Evolutionary conservation across 2,888 invertebrate genomes (phyloP), one percentile per base, ranked within the genome.

Genomic region (Arctia plantaginis): DNA sequence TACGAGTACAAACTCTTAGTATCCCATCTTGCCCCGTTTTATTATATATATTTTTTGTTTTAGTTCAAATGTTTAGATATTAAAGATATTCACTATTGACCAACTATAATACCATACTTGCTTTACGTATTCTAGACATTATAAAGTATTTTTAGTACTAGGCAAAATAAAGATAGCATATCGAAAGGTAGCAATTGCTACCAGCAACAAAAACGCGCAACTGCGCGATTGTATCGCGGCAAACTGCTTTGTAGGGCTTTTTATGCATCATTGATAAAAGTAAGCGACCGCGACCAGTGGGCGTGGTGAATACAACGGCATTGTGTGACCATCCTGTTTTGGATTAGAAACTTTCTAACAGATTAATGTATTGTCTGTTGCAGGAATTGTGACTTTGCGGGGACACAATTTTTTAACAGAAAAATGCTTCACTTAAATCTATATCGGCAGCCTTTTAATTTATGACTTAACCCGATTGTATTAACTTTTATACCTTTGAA

Each of bases 211-310:
- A 75, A 72, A 30, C 75, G 66, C 71, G 67, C 74, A 35, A 55
- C 64, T 27, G 41, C 27, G 41, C 69, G 71, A 66, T 30, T n/a
- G 62, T 65, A 30, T 30, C 68, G 33, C 72, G 68, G 59, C 55
- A 72, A 72, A 75, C 75, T 75, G 55, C 55, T 69, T 71, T 59
- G 62, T 68, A 65, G 75, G 69, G 69, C 47, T 75, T 73, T 70
- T 69, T 69, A 76, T 76, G 76, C 73, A 76, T 67, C 76, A 71
- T 66, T 73, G 76, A 44, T 27, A 35, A 71, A 66, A 51, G 72
- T 66, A 73, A 73, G 69, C 66, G 67, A 76, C 76, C 73, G 73
- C 66, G 55, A 73, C 66, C 27, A 70, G 69, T 72, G 41, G 62
- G 73, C 51, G 71, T 68, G 74, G 67, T 30, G 23, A 72, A 39